Percentiles rank a stretch among this genome's conserved stretches.
Evolutionary conservation across 2,113 vertebrate species (phyloP).

Genomic region (Brachirus orientalis): DNA sequence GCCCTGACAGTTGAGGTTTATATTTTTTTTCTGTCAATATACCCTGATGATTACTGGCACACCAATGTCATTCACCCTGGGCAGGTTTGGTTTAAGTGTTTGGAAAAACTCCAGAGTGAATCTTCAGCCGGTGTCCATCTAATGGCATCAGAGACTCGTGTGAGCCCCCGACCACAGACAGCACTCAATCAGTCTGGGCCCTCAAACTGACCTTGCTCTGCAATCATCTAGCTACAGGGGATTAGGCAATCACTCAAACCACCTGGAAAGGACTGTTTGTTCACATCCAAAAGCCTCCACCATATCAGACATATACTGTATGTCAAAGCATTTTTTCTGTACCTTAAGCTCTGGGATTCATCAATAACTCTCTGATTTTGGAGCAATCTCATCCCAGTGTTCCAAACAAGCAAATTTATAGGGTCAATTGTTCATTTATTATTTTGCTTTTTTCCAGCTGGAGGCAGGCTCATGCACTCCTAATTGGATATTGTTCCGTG

Average conservation of each 20-base stretch:
- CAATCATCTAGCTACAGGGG: conserved; percentile 80
- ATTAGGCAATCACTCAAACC: conserved; percentile 82
- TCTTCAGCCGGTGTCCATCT: conserved; percentile 74
- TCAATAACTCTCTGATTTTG: conserved; percentile 62
- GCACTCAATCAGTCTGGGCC: conserved; percentile 80
- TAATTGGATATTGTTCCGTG: conserved; percentile 66
- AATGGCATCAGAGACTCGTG: conserved; percentile 73
- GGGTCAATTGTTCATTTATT: conserved; percentile 50
- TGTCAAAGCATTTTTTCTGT: conserved; percentile 32
- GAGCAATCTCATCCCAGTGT: conserved; percentile 25
- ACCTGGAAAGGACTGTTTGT: conserved; percentile 79
- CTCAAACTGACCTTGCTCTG: conserved; percentile 78
- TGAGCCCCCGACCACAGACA: conserved; percentile 71
- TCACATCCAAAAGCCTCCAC: conserved; percentile 70
- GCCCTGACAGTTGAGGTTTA: conserved; percentile 23
- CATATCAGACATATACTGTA: conserved; percentile 64
- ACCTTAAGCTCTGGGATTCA: conserved; percentile 39
- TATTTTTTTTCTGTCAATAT: conserved; percentile 22
- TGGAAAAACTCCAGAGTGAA: conserved; percentile 68
- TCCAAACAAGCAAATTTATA: conserved; percentile 41
- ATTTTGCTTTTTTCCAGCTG: conserved; percentile 23
- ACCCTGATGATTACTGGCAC: conserved; percentile 29
- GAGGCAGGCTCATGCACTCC: conserved; percentile 28
- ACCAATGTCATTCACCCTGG: conserved; percentile 48
- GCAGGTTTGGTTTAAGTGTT: conserved; percentile 63